Conservation (phyloP, 2,113 vertebrate genomes). For the Antigone vipio region DNA sequence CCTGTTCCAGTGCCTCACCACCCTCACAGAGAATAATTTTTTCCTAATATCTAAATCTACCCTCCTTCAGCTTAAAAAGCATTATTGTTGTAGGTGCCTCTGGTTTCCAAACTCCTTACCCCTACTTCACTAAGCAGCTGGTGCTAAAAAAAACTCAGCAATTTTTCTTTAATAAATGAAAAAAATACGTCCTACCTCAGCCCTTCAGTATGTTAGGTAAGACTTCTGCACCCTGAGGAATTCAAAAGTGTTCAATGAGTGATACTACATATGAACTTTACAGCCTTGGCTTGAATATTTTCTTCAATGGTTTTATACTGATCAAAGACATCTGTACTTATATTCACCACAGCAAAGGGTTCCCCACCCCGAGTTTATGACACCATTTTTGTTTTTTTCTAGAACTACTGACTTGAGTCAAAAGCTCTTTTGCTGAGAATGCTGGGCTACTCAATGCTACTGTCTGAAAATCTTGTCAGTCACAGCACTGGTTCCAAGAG, state of each 20-base stretch:
- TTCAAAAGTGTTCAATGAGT: neutral
- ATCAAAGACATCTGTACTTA: neutral
- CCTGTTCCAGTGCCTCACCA: too few species aligned
- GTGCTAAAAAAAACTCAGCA: neutral
- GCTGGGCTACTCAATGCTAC: neutral
- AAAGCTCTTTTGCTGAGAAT: neutral
- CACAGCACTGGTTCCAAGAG: neutral
- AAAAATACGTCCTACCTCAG: neutral
- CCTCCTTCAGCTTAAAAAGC: neutral
- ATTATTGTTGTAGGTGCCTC: neutral
- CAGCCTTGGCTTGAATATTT: neutral
- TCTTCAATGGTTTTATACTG: neutral
- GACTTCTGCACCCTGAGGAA: neutral
- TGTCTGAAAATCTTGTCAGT: neutral
- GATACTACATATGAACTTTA: neutral
- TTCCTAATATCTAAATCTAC: too few species aligned
- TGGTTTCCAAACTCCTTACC: neutral
- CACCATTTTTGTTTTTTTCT: neutral
- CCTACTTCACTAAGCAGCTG: neutral
- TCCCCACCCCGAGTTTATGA: neutral
- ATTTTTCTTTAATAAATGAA: neutral
- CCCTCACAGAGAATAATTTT: too few species aligned
- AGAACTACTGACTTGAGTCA: neutral
- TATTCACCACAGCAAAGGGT: neutral
- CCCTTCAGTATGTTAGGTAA: neutral